These are phyloP conservation scores for Myiopsitta monachus DNA, from an alignment of 2,113 vertebrate genomes.

Conservation along the genomic window DNA sequence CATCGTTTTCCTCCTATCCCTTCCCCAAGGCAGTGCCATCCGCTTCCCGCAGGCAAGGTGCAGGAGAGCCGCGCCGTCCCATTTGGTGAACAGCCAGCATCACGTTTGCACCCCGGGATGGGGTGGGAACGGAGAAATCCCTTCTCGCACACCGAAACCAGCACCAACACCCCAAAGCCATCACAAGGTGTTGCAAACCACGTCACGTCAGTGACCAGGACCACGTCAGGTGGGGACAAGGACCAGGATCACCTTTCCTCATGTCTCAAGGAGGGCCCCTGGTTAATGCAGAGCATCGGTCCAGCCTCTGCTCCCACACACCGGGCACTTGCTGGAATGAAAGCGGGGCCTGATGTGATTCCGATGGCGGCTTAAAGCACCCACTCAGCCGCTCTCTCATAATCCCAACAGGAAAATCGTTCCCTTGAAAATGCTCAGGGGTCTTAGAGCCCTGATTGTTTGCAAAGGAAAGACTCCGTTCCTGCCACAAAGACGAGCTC, in stretches of 20 bases:
- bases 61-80: neutral
- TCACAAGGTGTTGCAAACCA: fast-evolving
- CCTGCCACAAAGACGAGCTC: conserved; percentile 10
- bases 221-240: fast-evolving
- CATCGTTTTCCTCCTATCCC: neutral
- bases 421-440: neutral
- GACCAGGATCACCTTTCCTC: neutral
- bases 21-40: neutral
- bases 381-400: conserved; percentile 27
- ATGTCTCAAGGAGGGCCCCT: neutral
- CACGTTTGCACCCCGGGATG: fast-evolving
- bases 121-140: neutral
- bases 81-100: neutral
- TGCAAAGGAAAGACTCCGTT: conserved; percentile 15
- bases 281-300: neutral
- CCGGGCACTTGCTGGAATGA: neutral
- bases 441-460: conserved; percentile 18
- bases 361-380: neutral
- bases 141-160: fast-evolving
- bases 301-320: neutral
- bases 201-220: fast-evolving
- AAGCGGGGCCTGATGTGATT: conserved; percentile 20
- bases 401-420: conserved; percentile 28
- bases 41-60: neutral
- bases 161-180: neutral